These are phyloP conservation scores for Drosophila atripex DNA, from an alignment of 2,888 invertebrate species.

Conservation along the genomic window DNA sequence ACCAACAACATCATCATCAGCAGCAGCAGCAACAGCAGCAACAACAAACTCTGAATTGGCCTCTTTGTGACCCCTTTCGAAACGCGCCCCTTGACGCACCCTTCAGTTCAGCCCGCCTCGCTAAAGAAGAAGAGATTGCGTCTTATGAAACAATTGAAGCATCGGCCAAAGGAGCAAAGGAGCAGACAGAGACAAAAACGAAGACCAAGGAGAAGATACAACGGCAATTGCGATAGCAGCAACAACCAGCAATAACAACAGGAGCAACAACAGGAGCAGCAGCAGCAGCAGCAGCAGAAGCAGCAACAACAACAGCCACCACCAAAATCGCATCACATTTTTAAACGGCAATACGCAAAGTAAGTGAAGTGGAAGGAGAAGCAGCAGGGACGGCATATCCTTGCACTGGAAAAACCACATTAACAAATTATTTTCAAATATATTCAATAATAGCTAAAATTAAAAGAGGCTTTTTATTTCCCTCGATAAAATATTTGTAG, in stretches of 20 bases:
- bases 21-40: constrained; percentile 31
- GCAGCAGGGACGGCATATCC: background rate
- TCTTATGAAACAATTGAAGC: constrained; percentile 75
- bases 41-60: constrained; percentile 62
- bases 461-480: background rate
- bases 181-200: constrained; percentile 36
- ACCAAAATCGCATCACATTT: constrained; percentile 68
- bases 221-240: constrained; percentile 53
- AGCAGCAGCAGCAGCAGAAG: constrained; percentile 12
- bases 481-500: background rate
- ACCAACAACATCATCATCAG: constrained; percentile 48
- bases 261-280: constrained; percentile 47
- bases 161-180: constrained; percentile 64
- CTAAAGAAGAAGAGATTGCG: constrained; percentile 28
- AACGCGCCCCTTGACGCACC: constrained; percentile 24
- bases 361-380: constrained; percentile 66
- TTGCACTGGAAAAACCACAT: background rate
- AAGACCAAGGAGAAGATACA: constrained; percentile 39
- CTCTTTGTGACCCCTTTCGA: constrained; percentile 16
- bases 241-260: constrained; percentile 54
- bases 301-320: constrained; percentile 46
- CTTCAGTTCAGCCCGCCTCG: constrained; percentile 1
- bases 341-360: constrained; percentile 74
- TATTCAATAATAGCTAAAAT: background rate
- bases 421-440: background rate